These are phyloP conservation scores for Catamblyrhynchus diadema DNA, from an alignment of 2,797 vertebrate genomes.

Conservation along the genomic window DNA sequence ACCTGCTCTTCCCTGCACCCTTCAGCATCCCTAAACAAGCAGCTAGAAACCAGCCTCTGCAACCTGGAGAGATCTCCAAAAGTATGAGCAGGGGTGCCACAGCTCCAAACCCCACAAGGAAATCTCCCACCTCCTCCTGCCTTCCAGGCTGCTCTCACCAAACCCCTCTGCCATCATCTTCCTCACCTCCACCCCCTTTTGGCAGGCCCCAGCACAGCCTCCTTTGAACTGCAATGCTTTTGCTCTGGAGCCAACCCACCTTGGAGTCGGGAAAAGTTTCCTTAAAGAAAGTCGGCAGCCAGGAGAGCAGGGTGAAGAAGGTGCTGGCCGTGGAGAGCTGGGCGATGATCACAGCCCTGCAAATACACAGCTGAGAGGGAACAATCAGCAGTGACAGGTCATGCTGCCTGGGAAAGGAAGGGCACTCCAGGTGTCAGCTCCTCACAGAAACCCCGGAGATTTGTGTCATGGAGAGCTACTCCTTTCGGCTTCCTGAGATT, in stretches of 20 bases:
- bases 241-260: slow-evolving; percentile 69
- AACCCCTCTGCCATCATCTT: background rate
- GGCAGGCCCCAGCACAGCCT: background rate
- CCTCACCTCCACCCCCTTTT: background rate
- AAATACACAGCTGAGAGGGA: background rate
- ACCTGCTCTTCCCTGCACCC: background rate
- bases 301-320: slow-evolving; percentile 93
- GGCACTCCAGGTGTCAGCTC: background rate
- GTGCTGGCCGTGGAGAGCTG: slow-evolving; percentile 91
- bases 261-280: slow-evolving; percentile 91
- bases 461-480: background rate
- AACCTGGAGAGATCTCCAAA: background rate
- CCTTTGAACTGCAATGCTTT: fast-evolving
- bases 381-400: background rate
- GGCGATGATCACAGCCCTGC: slow-evolving; percentile 89
- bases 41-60: background rate
- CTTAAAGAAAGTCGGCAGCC: slow-evolving; percentile 96
- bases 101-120: fast-evolving
- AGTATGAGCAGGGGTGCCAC: fast-evolving
- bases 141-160: background rate
- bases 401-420: background rate
- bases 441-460: background rate
- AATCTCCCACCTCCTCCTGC: background rate
- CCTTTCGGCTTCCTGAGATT: background rate
- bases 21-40: background rate